Percentiles rank a stretch among this genome's conserved stretches.
These are phyloP conservation scores for Xiphophorus maculatus DNA, from an alignment of 2,113 vertebrate species.

Conservation along the genomic window DNA sequence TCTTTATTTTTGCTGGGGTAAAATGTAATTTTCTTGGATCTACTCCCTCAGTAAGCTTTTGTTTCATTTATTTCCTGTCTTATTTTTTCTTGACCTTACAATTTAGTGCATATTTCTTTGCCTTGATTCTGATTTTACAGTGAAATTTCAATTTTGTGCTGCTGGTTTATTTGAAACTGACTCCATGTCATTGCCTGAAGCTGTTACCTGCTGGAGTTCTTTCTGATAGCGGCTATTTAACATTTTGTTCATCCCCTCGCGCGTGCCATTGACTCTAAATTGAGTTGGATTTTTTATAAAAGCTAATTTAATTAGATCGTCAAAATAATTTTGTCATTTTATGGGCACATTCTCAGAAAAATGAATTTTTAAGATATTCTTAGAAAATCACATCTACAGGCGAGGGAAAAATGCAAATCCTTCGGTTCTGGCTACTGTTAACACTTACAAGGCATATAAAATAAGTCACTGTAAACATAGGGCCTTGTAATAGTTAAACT, in stretches of 20 bases:
- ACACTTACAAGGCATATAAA: constrained; percentile 10
- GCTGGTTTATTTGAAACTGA: constrained; percentile 33
- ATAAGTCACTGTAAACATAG: constrained; percentile 5
- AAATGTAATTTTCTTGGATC: constrained; percentile 59
- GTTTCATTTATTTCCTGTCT: constrained; percentile 18
- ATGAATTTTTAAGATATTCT: neutral
- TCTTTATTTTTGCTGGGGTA: constrained; percentile 38
- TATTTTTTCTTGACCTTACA: constrained; percentile 43
- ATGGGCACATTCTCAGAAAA: neutral
- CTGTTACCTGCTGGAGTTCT: constrained; percentile 32
- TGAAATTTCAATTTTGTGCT: constrained; percentile 22
- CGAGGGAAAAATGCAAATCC: constrained; percentile 3
- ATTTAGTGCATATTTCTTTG: constrained; percentile 28
- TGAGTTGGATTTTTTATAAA: constrained; percentile 30
- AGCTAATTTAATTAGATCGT: constrained; percentile 21
- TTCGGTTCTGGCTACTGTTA: constrained; percentile 16
- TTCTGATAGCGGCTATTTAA: constrained; percentile 20
- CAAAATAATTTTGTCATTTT: neutral
- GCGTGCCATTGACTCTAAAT: constrained; percentile 10
- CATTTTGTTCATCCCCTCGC: neutral
- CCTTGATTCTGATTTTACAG: constrained; percentile 32
- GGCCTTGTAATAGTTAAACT: neutral
- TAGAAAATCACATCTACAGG: constrained; percentile 7
- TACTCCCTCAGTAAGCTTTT: constrained; percentile 8
- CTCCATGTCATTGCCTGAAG: constrained; percentile 21